phyloP scores from a whole-genome alignment of 64 coral and sea anemone genomes.

The Anthopleura sola region DNA sequence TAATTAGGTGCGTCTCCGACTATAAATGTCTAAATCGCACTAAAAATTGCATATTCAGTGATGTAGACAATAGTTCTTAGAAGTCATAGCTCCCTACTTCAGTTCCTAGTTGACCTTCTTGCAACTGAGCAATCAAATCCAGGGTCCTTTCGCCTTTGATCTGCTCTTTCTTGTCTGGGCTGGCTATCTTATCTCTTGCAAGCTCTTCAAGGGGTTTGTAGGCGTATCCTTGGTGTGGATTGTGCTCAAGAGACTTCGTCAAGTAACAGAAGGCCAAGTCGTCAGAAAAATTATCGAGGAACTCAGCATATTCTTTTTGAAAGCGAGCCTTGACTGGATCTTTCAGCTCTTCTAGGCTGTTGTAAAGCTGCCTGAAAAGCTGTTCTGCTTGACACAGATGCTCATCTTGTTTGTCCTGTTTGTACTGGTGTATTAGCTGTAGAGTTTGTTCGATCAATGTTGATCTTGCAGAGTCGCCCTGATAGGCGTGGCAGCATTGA shows the following conservation, averaged over 20 bases:
- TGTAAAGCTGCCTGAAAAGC: background rate
- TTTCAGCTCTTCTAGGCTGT: background rate
- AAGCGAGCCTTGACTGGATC: background rate
- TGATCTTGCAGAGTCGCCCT: background rate
- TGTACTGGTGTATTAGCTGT: background rate
- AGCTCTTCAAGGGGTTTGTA: background rate
- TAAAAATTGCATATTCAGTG: no score
- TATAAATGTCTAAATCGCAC: no score
- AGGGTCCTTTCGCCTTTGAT: background rate
- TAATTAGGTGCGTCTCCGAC: no score
- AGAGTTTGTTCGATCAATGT: background rate
- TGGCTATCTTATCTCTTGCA: background rate
- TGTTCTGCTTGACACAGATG: background rate
- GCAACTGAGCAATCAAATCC: background rate
- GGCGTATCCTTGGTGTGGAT: background rate
- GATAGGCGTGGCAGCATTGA: background rate
- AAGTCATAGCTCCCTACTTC: background rate
- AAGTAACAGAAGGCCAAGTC: conserved; percentile 1
- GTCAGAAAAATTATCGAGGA: background rate
- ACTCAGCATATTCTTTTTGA: background rate
- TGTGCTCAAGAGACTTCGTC: background rate
- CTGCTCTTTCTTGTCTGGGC: background rate
- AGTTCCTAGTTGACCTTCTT: background rate
- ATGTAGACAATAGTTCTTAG: no score
- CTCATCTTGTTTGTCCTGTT: background rate